These are phyloP conservation scores for Cyanoderma ruficeps DNA, from an alignment of 2,113 vertebrate genomes.

Conservation along the genomic window DNA sequence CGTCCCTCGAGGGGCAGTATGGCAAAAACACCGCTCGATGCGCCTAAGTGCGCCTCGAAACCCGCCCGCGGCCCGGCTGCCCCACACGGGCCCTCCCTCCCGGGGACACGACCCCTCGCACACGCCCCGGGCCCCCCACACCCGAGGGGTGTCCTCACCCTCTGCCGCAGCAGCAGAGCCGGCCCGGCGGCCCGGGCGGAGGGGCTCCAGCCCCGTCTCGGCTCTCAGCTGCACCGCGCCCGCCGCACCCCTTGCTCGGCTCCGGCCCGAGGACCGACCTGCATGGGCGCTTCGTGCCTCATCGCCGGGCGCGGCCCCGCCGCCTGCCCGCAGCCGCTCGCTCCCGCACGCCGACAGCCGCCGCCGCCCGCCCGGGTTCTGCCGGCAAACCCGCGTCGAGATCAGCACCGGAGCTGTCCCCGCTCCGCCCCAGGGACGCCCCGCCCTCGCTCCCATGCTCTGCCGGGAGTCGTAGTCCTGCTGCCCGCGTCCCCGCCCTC, in stretches of 20 bases:
- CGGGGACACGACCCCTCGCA: too few relatives aligned
- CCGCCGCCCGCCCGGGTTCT: background rate
- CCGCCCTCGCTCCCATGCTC: background rate
- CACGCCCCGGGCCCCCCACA: too few relatives aligned
- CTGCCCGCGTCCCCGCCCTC: accelerated
- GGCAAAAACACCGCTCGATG: accelerated
- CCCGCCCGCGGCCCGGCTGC: background rate
- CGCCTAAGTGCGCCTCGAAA: accelerated
- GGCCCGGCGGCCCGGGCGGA: background rate
- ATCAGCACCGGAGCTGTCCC: constrained; percentile 55
- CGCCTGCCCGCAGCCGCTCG: background rate
- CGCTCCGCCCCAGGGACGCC: background rate
- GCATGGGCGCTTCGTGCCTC: constrained; percentile 30
- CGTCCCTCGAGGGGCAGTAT: accelerated
- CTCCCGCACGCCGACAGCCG: background rate
- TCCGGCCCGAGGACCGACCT: background rate
- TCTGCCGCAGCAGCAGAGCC: background rate
- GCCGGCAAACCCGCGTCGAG: background rate
- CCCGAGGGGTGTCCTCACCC: background rate
- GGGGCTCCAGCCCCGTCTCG: background rate
- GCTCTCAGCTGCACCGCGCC: background rate
- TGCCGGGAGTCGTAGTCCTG: background rate
- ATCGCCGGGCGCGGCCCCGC: background rate
- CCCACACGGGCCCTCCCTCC: too few relatives aligned
- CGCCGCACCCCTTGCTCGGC: background rate